Evolutionary conservation across 2,113 vertebrate genomes (phyloP).

Genomic region (Tachycineta bicolor): DNA sequence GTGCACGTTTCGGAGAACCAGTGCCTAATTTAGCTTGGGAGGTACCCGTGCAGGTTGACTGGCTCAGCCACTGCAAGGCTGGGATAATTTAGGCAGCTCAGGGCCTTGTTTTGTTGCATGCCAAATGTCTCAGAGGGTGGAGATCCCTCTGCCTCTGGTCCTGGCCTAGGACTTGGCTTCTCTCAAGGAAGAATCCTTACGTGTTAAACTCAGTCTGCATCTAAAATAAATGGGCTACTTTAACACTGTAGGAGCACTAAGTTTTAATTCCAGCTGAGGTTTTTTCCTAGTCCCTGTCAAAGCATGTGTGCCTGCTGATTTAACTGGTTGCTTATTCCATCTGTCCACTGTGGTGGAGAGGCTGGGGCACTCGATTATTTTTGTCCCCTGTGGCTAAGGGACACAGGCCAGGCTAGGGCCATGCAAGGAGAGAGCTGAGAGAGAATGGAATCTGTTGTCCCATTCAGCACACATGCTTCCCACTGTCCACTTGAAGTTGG

Average conservation of each 20-base stretch:
- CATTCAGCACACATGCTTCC: neutral
- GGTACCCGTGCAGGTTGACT: neutral
- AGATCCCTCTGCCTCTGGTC: neutral
- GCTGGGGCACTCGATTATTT: neutral
- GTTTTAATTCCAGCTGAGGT: neutral
- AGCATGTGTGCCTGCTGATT: neutral
- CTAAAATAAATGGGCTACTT: neutral
- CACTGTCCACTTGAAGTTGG: neutral
- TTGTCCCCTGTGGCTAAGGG: neutral
- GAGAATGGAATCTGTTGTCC: neutral
- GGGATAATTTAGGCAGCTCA: neutral
- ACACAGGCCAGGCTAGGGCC: neutral
- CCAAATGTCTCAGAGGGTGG: neutral
- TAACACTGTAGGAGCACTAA: neutral
- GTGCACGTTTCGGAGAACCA: fast-evolving
- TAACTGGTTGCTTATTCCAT: neutral
- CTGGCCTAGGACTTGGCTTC: neutral
- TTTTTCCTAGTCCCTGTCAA: neutral
- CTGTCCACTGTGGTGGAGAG: neutral
- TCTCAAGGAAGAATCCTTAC: neutral
- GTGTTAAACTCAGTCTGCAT: neutral
- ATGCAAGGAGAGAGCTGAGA: neutral
- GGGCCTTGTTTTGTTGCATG: neutral
- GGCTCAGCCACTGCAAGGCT: neutral
- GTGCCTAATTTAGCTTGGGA: neutral